phyloP scores from a whole-genome alignment of 2,797 vertebrate species.

The Zalophus californianus region DNA sequence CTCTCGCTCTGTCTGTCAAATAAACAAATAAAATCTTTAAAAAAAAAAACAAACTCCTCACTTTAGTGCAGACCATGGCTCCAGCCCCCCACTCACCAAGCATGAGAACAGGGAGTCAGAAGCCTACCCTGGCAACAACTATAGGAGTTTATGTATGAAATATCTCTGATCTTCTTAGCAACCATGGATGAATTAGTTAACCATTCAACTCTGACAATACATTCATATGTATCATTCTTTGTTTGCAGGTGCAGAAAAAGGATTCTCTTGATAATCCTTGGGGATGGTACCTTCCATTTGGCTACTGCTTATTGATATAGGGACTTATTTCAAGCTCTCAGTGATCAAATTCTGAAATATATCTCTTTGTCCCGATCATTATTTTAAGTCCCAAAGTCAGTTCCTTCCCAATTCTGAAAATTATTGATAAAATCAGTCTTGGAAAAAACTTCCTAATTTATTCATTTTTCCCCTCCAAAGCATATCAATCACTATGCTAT shows the following conservation, averaged over 20 bases:
- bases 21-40: too few species aligned
- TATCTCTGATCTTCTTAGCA: slow-evolving; percentile 15
- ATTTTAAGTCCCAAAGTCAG: background rate
- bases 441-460: slow-evolving; percentile 7
- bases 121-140: background rate
- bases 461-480: slow-evolving; percentile 7
- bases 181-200: background rate
- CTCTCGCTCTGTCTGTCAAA: too few species aligned
- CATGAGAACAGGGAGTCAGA: background rate
- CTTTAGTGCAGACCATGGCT: background rate
- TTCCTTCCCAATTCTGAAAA: slow-evolving; percentile 44
- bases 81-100: background rate
- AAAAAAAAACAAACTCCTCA: background rate
- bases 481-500: background rate
- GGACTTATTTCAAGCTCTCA: background rate
- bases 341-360: background rate
- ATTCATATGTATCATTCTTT: background rate
- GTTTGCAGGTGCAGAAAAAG: background rate
- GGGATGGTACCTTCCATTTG: background rate
- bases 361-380: background rate
- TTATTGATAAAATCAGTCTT: slow-evolving; percentile 40
- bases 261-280: slow-evolving; percentile 13
- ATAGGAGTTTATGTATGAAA: background rate
- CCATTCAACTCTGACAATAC: background rate
- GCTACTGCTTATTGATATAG: background rate